Conservation (phyloP, 2,797 vertebrate genomes). For the Myotis vivesi region DNA sequence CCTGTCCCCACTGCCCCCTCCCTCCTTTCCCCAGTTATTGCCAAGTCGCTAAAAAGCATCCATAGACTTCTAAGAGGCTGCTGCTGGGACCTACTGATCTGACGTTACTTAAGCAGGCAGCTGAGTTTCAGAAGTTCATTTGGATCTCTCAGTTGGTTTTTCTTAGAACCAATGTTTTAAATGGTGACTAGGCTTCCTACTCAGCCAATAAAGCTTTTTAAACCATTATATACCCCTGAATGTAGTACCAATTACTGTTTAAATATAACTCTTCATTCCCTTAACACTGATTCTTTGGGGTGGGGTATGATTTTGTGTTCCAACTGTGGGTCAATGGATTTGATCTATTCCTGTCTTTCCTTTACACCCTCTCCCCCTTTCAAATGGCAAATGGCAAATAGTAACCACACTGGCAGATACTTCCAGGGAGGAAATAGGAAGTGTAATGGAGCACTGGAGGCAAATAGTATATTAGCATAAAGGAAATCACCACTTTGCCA, state of each 20-base stretch:
- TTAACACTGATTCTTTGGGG: background rate
- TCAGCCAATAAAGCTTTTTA: background rate
- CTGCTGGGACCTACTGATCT: background rate
- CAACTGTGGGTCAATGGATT: background rate
- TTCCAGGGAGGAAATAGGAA: background rate
- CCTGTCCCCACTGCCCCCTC: background rate
- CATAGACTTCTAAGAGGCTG: background rate
- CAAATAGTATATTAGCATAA: background rate
- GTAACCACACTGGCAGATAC: background rate
- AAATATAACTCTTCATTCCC: background rate
- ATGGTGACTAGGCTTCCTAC: background rate
- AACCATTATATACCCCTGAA: background rate
- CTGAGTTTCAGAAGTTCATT: constrained; percentile 8
- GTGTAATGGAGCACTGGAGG: background rate
- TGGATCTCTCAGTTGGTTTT: background rate
- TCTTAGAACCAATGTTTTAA: constrained; percentile 29
- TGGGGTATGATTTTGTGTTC: background rate
- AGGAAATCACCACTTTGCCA: background rate
- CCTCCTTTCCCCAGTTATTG: background rate
- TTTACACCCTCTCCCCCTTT: background rate
- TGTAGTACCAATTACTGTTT: background rate
- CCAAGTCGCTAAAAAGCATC: background rate
- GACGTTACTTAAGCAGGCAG: background rate
- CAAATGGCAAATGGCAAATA: background rate
- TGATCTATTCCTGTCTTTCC: background rate